A percentile compares a stretch with the other conserved stretches of the same genome.
Conservation (phyloP, 2,888 invertebrate genomes). For the Drosophila algonquin region DNA sequence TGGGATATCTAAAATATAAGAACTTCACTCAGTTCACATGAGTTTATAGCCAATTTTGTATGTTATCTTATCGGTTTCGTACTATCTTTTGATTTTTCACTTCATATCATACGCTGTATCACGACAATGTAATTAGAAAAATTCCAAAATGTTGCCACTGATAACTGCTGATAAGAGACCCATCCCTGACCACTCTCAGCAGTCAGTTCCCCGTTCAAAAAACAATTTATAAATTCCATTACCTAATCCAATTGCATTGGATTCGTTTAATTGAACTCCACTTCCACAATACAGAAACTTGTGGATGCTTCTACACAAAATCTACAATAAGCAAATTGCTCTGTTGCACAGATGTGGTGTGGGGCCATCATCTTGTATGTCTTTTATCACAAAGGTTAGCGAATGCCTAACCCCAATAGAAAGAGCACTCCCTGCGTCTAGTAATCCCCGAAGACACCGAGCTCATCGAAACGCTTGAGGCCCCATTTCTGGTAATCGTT, state of each 20-base stretch:
- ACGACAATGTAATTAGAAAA: neutral
- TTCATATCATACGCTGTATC: neutral
- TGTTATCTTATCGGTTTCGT: neutral
- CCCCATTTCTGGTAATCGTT: constrained; percentile 70
- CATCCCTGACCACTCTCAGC: too few species aligned
- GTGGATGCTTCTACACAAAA: neutral
- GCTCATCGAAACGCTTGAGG: constrained; percentile 70
- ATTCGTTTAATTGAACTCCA: neutral
- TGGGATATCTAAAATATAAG: neutral
- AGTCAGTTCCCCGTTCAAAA: too few species aligned
- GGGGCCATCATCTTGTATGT: neutral
- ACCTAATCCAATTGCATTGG: neutral
- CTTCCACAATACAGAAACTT: neutral
- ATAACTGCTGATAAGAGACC: neutral
- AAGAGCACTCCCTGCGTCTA: constrained; percentile 14
- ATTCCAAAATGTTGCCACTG: too few species aligned
- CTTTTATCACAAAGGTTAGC: constrained; percentile 18
- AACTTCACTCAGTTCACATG: neutral
- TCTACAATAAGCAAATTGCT: neutral
- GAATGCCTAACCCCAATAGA: neutral
- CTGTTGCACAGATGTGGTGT: neutral
- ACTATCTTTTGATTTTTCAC: neutral
- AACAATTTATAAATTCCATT: too few species aligned
- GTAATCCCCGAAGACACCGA: constrained; percentile 76
- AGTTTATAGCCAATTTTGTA: neutral